Percentiles rank a stretch among this genome's conserved stretches.
phyloP scores from a whole-genome alignment of 1,140 invertebrate genomes.

The Scaptodrosophila lebanonensis region DNA sequence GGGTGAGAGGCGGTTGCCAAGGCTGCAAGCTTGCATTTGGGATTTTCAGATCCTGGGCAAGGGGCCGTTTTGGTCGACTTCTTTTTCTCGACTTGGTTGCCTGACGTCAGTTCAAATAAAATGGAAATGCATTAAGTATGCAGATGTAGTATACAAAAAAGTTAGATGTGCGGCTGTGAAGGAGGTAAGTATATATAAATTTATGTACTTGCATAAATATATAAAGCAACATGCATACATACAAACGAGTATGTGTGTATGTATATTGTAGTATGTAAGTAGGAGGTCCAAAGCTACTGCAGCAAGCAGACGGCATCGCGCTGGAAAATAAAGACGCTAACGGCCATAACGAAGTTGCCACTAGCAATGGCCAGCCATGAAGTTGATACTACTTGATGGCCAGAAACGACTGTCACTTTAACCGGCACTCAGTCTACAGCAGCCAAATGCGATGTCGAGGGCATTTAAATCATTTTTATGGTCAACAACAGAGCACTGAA shows the following conservation, averaged over 20 bases:
- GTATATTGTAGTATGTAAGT: no score
- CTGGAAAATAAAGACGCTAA: slow-evolving; percentile 63
- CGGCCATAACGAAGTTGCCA: slow-evolving; percentile 63
- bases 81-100: no score
- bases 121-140: slow-evolving; percentile 71
- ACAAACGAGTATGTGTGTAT: no score
- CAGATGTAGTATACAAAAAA: slow-evolving; percentile 44
- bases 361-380: slow-evolving; percentile 45
- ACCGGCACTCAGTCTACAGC: slow-evolving; percentile 13
- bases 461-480: slow-evolving; percentile 70
- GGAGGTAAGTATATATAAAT: no score
- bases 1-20: no score
- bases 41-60: no score
- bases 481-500: no score
- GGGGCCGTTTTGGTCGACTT: no score
- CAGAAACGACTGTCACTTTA: slow-evolving; percentile 12
- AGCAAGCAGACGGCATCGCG: background rate
- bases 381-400: slow-evolving; percentile 61
- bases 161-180: no score
- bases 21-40: no score
- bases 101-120: slow-evolving; percentile 45
- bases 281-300: slow-evolving; percentile 2
- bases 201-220: no score
- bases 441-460: slow-evolving; percentile 49
- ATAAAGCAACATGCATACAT: no score